Evolutionary conservation across 2,888 invertebrate species (phyloP).

Genomic region (Megamerina dolium): DNA sequence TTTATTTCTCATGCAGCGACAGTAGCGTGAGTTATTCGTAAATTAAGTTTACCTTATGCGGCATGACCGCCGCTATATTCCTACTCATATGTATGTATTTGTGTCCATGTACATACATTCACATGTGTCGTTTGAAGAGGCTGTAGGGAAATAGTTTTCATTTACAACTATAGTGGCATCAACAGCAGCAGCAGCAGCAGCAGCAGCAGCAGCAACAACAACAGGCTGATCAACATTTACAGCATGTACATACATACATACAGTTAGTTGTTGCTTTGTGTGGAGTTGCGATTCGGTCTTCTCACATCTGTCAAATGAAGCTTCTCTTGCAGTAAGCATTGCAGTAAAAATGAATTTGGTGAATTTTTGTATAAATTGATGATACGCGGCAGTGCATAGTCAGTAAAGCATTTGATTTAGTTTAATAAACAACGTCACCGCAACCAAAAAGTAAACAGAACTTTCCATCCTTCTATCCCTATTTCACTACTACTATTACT

Average conservation of each 20-base stretch:
- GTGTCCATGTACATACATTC: too few species aligned
- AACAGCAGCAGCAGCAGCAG: neutral
- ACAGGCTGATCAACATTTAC: neutral
- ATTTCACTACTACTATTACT: slow-evolving; percentile 21
- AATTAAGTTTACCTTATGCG: neutral
- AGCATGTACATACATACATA: neutral
- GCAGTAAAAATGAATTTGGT: neutral
- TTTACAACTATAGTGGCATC: neutral
- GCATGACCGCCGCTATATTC: neutral
- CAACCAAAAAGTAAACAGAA: slow-evolving; percentile 26
- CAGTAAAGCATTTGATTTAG: slow-evolving; percentile 50
- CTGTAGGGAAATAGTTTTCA: neutral
- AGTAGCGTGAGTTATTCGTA: neutral
- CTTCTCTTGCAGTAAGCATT: slow-evolving; percentile 19
- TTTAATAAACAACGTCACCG: slow-evolving; percentile 45
- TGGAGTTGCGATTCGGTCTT: slow-evolving; percentile 10
- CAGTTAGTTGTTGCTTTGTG: slow-evolving; percentile 6
- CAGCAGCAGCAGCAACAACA: slow-evolving; percentile 1
- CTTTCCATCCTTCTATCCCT: slow-evolving; percentile 31
- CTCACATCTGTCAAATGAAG: slow-evolving; percentile 25
- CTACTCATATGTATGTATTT: neutral
- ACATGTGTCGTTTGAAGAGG: too few species aligned
- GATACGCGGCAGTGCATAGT: slow-evolving; percentile 46
- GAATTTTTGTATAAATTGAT: slow-evolving; percentile 49
- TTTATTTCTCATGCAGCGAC: slow-evolving; percentile 1